A percentile compares a stretch with the other conserved stretches of the same genome.
Evolutionary conservation across 37 sponge, comb jelly and placozoan species (phyloP).

Genomic region (Agelas oroides): DNA sequence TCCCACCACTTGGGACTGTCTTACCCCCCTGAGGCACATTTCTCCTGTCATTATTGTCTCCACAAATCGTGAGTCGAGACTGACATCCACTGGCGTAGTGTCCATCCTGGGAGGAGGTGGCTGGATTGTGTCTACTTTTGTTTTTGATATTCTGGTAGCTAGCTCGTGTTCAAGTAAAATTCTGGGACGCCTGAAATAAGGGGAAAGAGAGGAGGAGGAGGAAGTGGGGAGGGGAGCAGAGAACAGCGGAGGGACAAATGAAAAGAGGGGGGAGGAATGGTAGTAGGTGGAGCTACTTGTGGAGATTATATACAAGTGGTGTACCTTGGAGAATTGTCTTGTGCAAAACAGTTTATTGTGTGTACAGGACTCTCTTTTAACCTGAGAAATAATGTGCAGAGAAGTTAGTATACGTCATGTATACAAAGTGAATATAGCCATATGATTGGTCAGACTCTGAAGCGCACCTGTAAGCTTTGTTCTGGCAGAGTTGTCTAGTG

Average conservation of each 20-base stretch:
- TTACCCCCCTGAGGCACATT: conserved; percentile 51
- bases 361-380: conserved; percentile 35
- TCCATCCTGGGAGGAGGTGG: too few species aligned
- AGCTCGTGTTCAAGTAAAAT: conserved; percentile 28
- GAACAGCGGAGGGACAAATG: too few species aligned
- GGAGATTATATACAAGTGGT: background rate
- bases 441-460: too few species aligned
- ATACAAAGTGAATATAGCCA: too few species aligned
- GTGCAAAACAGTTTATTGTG: conserved; percentile 42
- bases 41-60: conserved; percentile 30
- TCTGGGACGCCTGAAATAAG: conserved; percentile 1
- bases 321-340: conserved; percentile 47
- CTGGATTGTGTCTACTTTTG: background rate
- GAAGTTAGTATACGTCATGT: too few species aligned
- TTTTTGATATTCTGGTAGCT: background rate
- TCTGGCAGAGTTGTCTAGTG: too few species aligned
- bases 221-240: too few species aligned
- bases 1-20: background rate
- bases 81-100: too few species aligned
- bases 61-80: background rate
- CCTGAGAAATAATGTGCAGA: conserved; percentile 2
- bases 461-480: too few species aligned
- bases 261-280: too few species aligned
- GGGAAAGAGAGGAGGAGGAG: too few species aligned
- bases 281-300: too few species aligned